Base-by-base conservation (phyloP, 2,113 vertebrate species). In the Parotia lawesii region DNA sequence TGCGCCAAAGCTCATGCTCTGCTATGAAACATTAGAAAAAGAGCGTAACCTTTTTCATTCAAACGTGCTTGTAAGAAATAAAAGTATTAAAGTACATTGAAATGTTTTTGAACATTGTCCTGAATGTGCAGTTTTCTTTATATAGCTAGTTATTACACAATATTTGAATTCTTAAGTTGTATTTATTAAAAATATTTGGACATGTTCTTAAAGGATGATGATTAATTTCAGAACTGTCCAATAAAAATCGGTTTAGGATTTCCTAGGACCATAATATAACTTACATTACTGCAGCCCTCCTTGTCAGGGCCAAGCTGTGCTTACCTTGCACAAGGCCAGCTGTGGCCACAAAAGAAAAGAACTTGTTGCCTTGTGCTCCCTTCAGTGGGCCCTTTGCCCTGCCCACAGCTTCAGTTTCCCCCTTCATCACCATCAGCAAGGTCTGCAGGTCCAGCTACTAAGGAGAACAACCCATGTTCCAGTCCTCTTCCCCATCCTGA, bases 1-100 rank as follows among this genome's bases (percentile, higher is more conserved):
- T 76, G 47, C 60, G 87, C 86, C 95, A 94, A 78, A 95, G 93
- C 74, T 95, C 87, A 92, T 14, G 20, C 42, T 77, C 62, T 89
- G 72, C 70, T 81, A 72, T 69, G 76, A 93, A 94, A 74, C 53
- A 44, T 37, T 25, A 73, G 70, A 53, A 76, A 88, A 94, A 89
- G 29, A 79, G 12, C 1, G 0, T 33, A 88, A 51, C 23, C 40
- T 92, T 90, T 93, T 85, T 75, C 45, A 77, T 89, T 87, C 61
- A 61, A 33, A 95, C 9, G 3, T 56, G 61, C 74, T 89, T 73
- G 54, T 73, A 82, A 84, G 48, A 94, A 92, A 77, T 74, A 40
- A 61, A 93, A 83, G 47, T 79, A 48, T 78, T 85, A 58, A 81
- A 87, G 69, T 48, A 69, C 45, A 57, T 14, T 72, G 47, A 56